Evolutionary conservation across 2,888 invertebrate genomes (phyloP).

Genomic region (Thumatha senex): DNA sequence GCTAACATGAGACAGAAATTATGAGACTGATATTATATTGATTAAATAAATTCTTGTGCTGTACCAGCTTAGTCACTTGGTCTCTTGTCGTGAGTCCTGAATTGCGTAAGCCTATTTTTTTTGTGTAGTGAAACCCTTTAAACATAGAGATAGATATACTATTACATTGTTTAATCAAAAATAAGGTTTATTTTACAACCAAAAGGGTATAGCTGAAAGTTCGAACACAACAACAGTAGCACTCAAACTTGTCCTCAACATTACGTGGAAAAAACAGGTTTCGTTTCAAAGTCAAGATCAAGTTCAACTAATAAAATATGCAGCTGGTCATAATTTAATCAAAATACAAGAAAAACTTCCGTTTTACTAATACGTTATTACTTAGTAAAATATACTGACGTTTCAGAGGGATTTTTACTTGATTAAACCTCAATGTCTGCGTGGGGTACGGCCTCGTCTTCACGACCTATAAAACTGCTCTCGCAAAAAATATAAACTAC

Average conservation of each 20-base stretch:
- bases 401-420: constrained; percentile 66
- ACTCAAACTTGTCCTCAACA: background rate
- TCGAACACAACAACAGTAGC: background rate
- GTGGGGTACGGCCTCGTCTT: constrained; percentile 71
- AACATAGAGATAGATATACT: no score
- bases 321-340: background rate
- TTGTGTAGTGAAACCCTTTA: no score
- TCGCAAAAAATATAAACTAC: constrained; percentile 51
- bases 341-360: constrained; percentile 32
- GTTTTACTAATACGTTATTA: constrained; percentile 31
- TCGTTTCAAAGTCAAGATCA: constrained; percentile 15
- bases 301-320: constrained; percentile 10
- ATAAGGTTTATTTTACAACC: no score
- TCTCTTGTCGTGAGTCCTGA: no score
- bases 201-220: background rate
- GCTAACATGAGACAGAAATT: no score
- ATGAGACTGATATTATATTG: no score
- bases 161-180: no score
- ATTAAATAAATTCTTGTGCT: no score
- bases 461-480: constrained; percentile 70
- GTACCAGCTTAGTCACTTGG: no score
- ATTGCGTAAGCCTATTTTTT: no score
- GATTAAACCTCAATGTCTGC: constrained; percentile 50
- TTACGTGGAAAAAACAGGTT: background rate
- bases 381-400: constrained; percentile 25